Percentiles rank a stretch among this genome's conserved stretches.
phyloP scores from a whole-genome alignment of 1,140 invertebrate species.

The Archivesica marissinica region DNA sequence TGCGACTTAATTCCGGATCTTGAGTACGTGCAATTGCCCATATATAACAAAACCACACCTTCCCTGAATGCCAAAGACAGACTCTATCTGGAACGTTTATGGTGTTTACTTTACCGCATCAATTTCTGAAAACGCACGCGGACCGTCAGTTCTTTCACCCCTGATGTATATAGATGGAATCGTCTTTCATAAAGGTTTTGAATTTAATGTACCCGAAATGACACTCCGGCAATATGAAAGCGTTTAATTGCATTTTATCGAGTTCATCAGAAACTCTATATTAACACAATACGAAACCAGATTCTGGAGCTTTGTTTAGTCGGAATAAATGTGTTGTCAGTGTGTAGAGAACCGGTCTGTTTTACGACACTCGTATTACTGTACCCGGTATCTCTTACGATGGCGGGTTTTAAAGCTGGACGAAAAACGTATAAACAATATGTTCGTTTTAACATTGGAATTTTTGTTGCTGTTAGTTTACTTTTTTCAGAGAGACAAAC shows the following conservation, averaged over 20 bases:
- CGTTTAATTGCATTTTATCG: conserved; percentile 27
- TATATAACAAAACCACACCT: no score
- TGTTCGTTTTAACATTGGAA: no score
- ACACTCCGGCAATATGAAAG: conserved; percentile 21
- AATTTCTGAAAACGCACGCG: no score
- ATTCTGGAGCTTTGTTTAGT: conserved; percentile 13
- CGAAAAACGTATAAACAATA: not conserved
- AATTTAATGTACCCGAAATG: conserved; percentile 28
- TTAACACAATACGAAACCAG: conserved; percentile 32
- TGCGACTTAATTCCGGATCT: no score
- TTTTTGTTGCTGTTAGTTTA: no score
- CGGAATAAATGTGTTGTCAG: not conserved
- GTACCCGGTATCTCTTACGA: not conserved
- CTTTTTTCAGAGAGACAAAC: no score
- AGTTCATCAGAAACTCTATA: conserved; percentile 40
- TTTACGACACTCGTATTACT: conserved; percentile 12
- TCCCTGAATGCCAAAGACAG: no score
- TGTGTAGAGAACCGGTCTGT: not conserved
- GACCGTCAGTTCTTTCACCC: not conserved
- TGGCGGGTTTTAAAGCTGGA: not conserved
- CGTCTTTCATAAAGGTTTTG: conserved; percentile 14
- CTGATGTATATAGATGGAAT: not conserved
- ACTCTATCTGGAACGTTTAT: no score
- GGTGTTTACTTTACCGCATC: no score
- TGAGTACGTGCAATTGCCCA: no score